Conservation (phyloP, 2,797 vertebrate genomes). For the Staurois parvus region DNA sequence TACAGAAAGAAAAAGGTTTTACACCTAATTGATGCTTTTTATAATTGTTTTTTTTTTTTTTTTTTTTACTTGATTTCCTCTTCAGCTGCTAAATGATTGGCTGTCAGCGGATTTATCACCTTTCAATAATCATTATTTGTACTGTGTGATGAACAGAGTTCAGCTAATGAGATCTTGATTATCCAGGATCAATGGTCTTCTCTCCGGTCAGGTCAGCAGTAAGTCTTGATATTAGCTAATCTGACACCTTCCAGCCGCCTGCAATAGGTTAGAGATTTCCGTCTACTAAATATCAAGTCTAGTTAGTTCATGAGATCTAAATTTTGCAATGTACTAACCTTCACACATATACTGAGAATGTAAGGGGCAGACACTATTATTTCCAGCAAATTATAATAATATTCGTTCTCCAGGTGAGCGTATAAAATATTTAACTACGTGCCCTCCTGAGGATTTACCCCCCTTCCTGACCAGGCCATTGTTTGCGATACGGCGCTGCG, state of each 20-base stretch:
- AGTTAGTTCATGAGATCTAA: too few species aligned
- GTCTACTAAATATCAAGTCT: background rate
- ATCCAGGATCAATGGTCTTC: conserved; percentile 6
- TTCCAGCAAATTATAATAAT: too few species aligned
- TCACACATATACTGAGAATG: background rate
- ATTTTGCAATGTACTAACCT: too few species aligned
- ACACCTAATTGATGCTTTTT: background rate
- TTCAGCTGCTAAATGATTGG: conserved; percentile 11
- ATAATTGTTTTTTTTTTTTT: too few species aligned
- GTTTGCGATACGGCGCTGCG: too few species aligned
- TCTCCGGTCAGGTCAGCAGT: background rate
- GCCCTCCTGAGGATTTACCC: too few species aligned
- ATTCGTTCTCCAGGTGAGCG: too few species aligned
- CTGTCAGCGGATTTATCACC: background rate
- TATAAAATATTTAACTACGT: too few species aligned
- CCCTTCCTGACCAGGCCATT: too few species aligned
- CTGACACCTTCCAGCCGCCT: background rate
- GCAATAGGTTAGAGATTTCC: background rate
- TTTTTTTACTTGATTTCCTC: too few species aligned
- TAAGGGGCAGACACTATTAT: too few species aligned
- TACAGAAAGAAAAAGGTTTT: background rate
- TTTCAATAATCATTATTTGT: conserved; percentile 9
- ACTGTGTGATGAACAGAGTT: conserved; percentile 16
- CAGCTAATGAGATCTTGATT: conserved; percentile 25
- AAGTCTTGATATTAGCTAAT: background rate